Conservation (phyloP, 2,888 invertebrate genomes). For the Dynastes maya region DNA sequence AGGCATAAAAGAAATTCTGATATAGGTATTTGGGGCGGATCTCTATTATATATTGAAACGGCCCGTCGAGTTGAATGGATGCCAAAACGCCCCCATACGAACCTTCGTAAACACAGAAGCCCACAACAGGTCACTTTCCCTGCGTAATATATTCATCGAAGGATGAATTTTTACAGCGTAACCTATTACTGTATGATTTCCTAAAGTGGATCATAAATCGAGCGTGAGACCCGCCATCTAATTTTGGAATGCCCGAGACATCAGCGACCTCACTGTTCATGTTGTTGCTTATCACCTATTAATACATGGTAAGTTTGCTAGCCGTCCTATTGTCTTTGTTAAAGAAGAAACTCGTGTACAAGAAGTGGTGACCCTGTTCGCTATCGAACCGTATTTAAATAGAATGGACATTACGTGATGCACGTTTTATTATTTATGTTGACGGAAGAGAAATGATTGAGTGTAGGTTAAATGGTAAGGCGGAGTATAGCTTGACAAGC, state of each 20-base stretch:
- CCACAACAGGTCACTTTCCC: conserved; percentile 19
- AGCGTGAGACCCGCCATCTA: conserved; percentile 27
- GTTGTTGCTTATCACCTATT: conserved; percentile 14
- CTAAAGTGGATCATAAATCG: conserved; percentile 41
- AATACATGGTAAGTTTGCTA: neutral
- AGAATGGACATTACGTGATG: conserved; percentile 12
- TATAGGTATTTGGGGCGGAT: neutral
- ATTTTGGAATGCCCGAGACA: conserved; percentile 30
- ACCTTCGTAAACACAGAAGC: conserved; percentile 1
- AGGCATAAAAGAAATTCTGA: neutral
- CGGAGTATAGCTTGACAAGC: conserved; percentile 7
- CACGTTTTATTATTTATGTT: conserved; percentile 13
- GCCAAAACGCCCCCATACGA: conserved; percentile 12
- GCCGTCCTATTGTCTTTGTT: neutral
- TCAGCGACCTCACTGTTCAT: conserved; percentile 21
- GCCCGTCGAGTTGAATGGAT: conserved; percentile 21
- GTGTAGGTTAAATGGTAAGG: conserved; percentile 29
- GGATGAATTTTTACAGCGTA: conserved; percentile 37
- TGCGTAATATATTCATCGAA: conserved; percentile 38
- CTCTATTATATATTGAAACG: conserved; percentile 20
- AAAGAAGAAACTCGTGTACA: neutral
- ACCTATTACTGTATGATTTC: conserved; percentile 41
- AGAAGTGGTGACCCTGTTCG: conserved; percentile 23
- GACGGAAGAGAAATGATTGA: conserved; percentile 32
- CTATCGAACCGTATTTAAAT: conserved; percentile 31